These are phyloP conservation scores for Sylvia atricapilla DNA, from an alignment of 2,113 vertebrate species.

Conservation along the genomic window DNA sequence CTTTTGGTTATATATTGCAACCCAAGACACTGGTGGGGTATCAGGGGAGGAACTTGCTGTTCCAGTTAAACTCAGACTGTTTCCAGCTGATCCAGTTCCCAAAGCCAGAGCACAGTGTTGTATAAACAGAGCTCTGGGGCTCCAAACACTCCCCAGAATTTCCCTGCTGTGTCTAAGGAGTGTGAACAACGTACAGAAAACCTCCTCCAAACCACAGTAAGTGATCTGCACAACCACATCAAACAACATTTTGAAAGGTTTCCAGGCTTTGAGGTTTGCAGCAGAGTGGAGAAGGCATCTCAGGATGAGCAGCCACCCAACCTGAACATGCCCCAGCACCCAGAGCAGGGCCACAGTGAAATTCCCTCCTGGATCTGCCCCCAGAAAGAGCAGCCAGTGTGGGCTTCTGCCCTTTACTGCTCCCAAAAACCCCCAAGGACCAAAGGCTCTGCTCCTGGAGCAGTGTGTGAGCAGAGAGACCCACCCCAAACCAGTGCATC, in stretches of 20 bases:
- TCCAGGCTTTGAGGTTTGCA: background rate
- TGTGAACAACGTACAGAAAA: accelerated
- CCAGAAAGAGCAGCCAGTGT: background rate
- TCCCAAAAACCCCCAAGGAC: accelerated
- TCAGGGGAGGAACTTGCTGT: background rate
- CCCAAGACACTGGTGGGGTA: background rate
- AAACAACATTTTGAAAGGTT: background rate
- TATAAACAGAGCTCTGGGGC: background rate
- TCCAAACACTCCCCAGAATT: accelerated
- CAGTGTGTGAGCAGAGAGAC: background rate
- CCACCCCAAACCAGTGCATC: accelerated
- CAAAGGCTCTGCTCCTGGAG: background rate
- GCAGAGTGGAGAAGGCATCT: background rate
- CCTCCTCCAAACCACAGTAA: background rate
- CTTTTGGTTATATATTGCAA: too few species aligned
- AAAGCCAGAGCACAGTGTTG: background rate
- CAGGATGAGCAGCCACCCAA: background rate
- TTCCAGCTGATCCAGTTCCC: background rate
- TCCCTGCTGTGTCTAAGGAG: background rate
- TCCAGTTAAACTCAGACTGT: background rate
- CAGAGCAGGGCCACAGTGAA: background rate
- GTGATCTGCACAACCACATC: background rate
- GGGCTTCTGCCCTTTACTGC: background rate
- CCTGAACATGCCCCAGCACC: accelerated
- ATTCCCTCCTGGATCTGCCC: background rate